phyloP scores from a whole-genome alignment of 1,140 invertebrate genomes.

The Arion vulgaris region DNA sequence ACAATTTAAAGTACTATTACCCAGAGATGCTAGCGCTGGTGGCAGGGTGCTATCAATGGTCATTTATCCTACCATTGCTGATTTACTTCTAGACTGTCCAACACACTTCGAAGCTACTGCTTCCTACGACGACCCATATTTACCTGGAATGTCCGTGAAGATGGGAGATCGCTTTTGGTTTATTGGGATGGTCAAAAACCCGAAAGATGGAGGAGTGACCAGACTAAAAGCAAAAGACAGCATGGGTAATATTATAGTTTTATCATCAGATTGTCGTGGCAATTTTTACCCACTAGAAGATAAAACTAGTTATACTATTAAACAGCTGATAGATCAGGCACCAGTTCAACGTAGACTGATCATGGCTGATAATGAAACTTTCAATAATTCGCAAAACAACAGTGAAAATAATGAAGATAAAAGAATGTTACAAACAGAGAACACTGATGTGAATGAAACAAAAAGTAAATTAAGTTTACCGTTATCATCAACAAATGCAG shows the following conservation, averaged over 20 bases:
- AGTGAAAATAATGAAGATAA: not conserved
- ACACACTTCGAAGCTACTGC: conserved; percentile 47
- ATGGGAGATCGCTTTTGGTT: conserved; percentile 45
- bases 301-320: conserved; percentile 37
- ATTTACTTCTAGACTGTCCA: conserved; percentile 48
- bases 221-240: conserved; percentile 40
- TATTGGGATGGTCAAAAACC: conserved; percentile 31
- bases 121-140: conserved; percentile 48
- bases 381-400: not conserved
- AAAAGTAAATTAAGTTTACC: not conserved
- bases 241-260: conserved; percentile 33
- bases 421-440: not conserved
- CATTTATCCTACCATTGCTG: conserved; percentile 44
- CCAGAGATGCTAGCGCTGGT: conserved; percentile 23
- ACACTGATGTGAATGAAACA: too few relatives aligned
- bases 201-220: conserved; percentile 2
- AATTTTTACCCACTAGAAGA: conserved; percentile 42
- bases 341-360: conserved; percentile 43
- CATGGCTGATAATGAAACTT: not conserved
- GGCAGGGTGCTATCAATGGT: conserved; percentile 34
- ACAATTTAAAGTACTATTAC: conserved; percentile 42
- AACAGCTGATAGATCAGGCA: conserved; percentile 44
- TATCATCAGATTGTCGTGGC: conserved; percentile 39
- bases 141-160: conserved; percentile 47
- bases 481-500: not conserved